Conservation (phyloP, 2,113 vertebrate species). For the Caloenas nicobarica region DNA sequence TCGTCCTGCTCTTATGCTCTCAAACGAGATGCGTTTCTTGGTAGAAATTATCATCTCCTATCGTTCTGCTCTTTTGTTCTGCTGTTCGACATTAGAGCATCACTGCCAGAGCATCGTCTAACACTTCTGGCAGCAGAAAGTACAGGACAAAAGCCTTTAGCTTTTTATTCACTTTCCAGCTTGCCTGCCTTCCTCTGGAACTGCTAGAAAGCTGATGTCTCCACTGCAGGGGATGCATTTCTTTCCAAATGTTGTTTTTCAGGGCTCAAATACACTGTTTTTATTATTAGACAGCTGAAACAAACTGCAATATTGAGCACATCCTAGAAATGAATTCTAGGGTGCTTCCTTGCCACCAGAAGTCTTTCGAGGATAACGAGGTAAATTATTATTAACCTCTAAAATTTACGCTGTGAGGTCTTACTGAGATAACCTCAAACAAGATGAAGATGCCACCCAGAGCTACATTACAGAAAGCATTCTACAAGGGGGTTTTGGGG, state of each 20-base stretch:
- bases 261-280: neutral
- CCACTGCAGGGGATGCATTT: neutral
- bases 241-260: neutral
- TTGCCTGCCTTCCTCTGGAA: neutral
- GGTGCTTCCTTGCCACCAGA: neutral
- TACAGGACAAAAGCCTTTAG: neutral
- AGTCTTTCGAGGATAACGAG: neutral
- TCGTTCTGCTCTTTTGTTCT: neutral
- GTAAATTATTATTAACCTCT: neutral
- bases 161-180: neutral
- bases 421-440: neutral
- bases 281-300: neutral
- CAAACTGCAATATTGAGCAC: neutral
- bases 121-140: neutral
- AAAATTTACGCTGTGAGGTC: neutral
- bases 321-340: neutral
- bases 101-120: neutral
- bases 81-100: neutral
- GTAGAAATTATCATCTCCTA: neutral
- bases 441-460: neutral
- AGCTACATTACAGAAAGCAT: neutral
- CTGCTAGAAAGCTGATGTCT: neutral
- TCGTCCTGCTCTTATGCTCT: neutral
- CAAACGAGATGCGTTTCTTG: neutral
- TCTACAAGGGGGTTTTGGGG: neutral